Conservation (phyloP, 2,888 invertebrate genomes). For the Mylabris sibirica region DNA sequence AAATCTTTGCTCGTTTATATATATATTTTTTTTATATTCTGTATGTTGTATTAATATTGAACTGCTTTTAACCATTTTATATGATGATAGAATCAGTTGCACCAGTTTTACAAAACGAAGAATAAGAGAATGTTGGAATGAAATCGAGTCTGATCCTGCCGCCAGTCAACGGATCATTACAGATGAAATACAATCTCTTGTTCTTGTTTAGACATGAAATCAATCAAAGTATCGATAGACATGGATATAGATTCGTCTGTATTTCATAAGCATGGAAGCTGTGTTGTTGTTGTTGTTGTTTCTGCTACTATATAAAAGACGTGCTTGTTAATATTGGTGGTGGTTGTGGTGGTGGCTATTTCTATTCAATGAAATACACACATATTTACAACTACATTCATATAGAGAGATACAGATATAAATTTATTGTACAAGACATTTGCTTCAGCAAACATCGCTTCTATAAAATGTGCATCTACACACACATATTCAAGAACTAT, state of each 20-base stretch:
- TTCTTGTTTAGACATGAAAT: conserved; percentile 23
- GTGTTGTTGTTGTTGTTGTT: neutral
- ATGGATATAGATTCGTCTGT: conserved; percentile 30
- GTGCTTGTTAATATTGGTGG: conserved; percentile 34
- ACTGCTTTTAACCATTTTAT: neutral
- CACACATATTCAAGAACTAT: neutral
- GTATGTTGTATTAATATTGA: neutral
- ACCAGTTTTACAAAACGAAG: neutral
- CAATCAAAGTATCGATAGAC: conserved; percentile 29
- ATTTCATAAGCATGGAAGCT: conserved; percentile 22
- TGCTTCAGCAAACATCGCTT: conserved; percentile 31
- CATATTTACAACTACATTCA: conserved; percentile 27
- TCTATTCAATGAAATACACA: conserved; percentile 34
- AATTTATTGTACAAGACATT: conserved; percentile 33
- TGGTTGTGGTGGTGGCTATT: too few relatives aligned
- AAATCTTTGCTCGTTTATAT: neutral
- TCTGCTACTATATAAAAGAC: conserved; percentile 26
- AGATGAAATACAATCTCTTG: conserved; percentile 16
- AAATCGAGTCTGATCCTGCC: conserved; percentile 6
- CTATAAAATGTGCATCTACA: conserved; percentile 16
- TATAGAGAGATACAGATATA: conserved; percentile 2
- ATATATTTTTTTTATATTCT: neutral
- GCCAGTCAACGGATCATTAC: conserved; percentile 15
- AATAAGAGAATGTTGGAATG: neutral
- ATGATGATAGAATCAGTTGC: conserved; percentile 1